These are phyloP conservation scores for Tadarida brasiliensis DNA, from an alignment of 2,797 vertebrate species.

Conservation along the genomic window DNA sequence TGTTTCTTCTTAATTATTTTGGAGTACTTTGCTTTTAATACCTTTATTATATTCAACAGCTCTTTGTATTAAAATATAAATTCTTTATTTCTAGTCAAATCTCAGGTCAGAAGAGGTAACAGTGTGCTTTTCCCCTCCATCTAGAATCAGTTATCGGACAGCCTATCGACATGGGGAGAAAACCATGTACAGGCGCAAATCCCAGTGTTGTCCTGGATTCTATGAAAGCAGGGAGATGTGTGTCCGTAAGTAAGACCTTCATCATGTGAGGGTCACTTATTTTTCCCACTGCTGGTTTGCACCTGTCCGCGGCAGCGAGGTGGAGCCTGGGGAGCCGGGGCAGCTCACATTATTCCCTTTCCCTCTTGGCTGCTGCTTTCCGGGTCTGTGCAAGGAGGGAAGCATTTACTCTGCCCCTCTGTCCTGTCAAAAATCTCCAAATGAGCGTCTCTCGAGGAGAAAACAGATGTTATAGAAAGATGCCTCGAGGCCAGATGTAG, in stretches of 20 bases:
- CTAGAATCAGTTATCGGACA: conserved; percentile 95
- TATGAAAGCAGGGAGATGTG: conserved; percentile 95
- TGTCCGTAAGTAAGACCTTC: conserved; percentile 92
- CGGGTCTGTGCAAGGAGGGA: background rate
- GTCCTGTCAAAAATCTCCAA: background rate
- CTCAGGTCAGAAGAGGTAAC: conserved; percentile 35
- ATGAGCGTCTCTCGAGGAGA: background rate
- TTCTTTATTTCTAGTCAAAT: conserved; percentile 7
- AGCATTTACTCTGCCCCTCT: background rate
- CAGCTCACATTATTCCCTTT: background rate
- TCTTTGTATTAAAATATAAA: conserved; percentile 9
- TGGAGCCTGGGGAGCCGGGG: background rate
- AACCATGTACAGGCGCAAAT: conserved; percentile 97
- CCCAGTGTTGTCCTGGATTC: conserved; percentile 98
- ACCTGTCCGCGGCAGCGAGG: background rate
- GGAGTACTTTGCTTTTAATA: conserved; percentile 27
- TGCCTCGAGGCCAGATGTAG: background rate
- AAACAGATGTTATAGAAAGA: background rate
- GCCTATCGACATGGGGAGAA: conserved; percentile 96
- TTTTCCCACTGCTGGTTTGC: background rate
- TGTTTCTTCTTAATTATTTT: conserved; percentile 43
- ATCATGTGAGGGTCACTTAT: background rate
- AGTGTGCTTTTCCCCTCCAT: conserved; percentile 8
- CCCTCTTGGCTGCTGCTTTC: background rate
- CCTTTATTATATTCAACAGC: background rate